Evolutionary conservation across 2,797 vertebrate species (phyloP).

Genomic region (Amniataba percoides): DNA sequence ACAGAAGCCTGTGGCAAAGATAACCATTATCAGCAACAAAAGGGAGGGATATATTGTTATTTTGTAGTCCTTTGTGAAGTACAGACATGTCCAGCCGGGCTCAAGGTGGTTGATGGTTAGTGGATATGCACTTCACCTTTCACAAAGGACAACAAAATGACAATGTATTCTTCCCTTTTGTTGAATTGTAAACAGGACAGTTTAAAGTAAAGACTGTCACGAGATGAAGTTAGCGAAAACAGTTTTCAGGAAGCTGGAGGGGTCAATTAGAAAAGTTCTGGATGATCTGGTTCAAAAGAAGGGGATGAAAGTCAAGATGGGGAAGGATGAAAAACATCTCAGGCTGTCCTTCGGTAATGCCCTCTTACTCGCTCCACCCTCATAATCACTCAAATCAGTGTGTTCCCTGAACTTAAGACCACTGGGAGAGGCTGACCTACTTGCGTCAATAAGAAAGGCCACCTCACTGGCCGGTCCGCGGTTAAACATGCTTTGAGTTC

Average conservation of each 20-base stretch:
- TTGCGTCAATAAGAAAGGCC: not conserved
- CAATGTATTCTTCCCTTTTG: too few relatives aligned
- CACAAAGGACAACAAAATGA: too few relatives aligned
- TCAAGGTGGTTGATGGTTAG: too few relatives aligned
- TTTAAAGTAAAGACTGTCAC: not conserved
- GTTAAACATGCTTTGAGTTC: constrained; percentile 15
- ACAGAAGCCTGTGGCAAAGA: not conserved
- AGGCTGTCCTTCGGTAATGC: not conserved
- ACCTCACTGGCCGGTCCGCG: not conserved
- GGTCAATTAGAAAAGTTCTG: not conserved
- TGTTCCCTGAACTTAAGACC: not conserved
- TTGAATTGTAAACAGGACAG: not conserved
- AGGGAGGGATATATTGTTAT: not conserved
- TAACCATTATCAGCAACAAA: not conserved
- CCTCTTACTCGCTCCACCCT: not conserved
- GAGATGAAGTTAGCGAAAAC: not conserved
- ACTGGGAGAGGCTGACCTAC: constrained; percentile 11
- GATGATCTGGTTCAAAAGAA: not conserved
- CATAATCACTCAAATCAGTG: not conserved
- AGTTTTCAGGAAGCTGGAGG: not conserved
- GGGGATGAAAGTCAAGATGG: not conserved
- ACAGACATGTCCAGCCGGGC: not conserved
- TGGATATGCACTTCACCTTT: too few relatives aligned
- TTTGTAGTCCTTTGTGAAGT: not conserved
- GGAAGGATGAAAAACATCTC: not conserved